Evolutionary conservation across 2,888 invertebrate species (phyloP).

Genomic region (Xiphydria camelus): DNA sequence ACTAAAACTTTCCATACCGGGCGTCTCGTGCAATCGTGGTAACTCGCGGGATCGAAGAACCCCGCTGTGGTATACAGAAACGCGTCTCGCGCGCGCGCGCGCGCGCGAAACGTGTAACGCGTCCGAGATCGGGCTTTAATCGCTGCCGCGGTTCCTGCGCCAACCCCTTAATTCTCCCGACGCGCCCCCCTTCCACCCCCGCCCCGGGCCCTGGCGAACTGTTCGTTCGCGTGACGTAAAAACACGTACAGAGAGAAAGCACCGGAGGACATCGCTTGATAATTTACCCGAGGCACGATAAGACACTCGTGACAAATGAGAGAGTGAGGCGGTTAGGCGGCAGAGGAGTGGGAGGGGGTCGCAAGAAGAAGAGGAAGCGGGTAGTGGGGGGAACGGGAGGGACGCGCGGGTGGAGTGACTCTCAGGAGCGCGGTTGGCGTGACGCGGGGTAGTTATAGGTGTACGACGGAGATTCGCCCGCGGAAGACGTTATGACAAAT

Average conservation of each 20-base stretch:
- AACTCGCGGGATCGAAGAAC: too few species aligned
- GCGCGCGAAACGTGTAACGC: too few species aligned
- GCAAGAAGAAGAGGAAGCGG: slow-evolving; percentile 11
- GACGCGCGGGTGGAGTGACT: slow-evolving; percentile 16
- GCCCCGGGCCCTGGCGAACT: too few species aligned
- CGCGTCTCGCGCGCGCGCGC: too few species aligned
- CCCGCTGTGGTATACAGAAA: too few species aligned
- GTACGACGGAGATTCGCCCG: slow-evolving; percentile 23
- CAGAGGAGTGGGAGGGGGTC: slow-evolving; percentile 12
- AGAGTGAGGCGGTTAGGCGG: too few species aligned
- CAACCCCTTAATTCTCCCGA: too few species aligned
- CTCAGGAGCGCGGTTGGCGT: slow-evolving; percentile 26
- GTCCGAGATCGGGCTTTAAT: too few species aligned
- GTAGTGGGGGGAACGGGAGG: slow-evolving; percentile 14
- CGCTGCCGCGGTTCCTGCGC: too few species aligned
- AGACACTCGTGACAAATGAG: slow-evolving; percentile 37
- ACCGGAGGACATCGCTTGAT: slow-evolving; percentile 17
- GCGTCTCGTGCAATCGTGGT: too few species aligned
- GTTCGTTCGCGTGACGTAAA: slow-evolving; percentile 1
- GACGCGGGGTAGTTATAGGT: slow-evolving; percentile 31
- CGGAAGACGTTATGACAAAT: slow-evolving; percentile 28
- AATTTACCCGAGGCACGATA: slow-evolving; percentile 32
- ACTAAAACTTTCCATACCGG: too few species aligned
- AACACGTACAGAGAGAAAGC: background rate
- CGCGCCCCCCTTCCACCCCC: too few species aligned